These are phyloP conservation scores for Falco columbarius DNA, from an alignment of 2,797 vertebrate species.

Conservation along the genomic window DNA sequence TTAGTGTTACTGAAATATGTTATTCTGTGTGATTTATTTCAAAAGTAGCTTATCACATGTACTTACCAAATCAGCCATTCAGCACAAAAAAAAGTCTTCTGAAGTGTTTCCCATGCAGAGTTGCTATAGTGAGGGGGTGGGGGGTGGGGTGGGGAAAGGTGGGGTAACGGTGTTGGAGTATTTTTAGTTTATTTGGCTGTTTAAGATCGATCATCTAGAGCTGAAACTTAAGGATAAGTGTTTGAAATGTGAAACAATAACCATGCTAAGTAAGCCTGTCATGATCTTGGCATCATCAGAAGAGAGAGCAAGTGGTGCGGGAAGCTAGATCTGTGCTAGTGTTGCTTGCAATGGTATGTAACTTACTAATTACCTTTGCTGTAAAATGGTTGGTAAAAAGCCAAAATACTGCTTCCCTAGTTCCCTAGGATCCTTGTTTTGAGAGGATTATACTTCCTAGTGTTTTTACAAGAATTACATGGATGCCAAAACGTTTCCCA, in stretches of 20 bases:
- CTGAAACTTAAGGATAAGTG: conserved; percentile 1
- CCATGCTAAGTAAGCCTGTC: conserved; percentile 6
- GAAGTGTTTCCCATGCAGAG: not conserved
- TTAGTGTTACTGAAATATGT: not conserved
- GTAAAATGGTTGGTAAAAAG: conserved; percentile 18
- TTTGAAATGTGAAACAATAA: conserved; percentile 43
- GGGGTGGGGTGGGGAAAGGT: rapidly evolving
- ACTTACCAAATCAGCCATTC: not conserved
- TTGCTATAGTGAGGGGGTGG: not conserved
- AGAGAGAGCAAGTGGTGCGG: not conserved
- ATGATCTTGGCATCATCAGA: conserved; percentile 2
- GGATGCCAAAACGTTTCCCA: conserved; percentile 3
- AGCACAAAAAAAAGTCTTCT: not conserved
- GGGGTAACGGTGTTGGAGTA: not conserved
- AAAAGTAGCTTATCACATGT: not conserved
- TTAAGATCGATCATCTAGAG: not conserved
- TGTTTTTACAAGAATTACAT: conserved; percentile 39
- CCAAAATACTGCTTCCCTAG: conserved; percentile 11
- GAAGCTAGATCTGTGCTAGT: conserved; percentile 9
- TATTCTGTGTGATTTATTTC: not conserved
- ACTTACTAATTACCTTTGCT: conserved; percentile 36
- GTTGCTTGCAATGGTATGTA: not conserved
- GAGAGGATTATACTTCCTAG: not conserved
- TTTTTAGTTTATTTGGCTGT: conserved; percentile 26
- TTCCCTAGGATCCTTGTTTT: conserved; percentile 17